These are phyloP conservation scores for Nebria salina DNA, from an alignment of 2,888 invertebrate genomes.

Conservation along the genomic window DNA sequence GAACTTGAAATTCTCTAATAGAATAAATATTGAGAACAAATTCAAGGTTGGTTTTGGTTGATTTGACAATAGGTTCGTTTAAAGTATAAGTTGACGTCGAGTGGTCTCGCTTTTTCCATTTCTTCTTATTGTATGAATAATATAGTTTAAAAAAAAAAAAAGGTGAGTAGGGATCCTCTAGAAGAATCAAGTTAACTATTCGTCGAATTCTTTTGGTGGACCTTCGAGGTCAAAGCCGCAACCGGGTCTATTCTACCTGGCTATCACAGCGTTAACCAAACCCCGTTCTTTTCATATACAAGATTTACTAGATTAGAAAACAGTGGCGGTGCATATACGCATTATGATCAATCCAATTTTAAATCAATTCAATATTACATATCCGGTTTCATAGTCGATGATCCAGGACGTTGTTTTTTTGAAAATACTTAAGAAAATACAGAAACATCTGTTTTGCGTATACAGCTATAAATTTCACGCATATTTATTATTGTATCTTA, in stretches of 20 bases:
- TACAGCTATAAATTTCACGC: background rate
- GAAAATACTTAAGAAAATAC: background rate
- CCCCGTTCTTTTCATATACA: background rate
- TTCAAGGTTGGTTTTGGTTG: background rate
- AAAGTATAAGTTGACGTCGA: background rate
- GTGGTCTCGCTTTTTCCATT: background rate
- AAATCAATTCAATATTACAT: background rate
- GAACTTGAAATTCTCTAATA: too few relatives aligned
- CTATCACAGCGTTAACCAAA: background rate
- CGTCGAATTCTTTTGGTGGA: slow-evolving; percentile 1
- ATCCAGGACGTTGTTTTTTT: background rate
- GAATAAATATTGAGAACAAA: background rate
- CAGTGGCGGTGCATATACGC: background rate
- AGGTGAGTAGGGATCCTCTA: background rate
- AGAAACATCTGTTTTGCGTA: background rate
- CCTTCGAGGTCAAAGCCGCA: background rate
- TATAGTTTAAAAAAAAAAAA: background rate
- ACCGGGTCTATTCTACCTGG: background rate
- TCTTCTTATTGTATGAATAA: background rate
- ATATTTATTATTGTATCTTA: slow-evolving; percentile 1
- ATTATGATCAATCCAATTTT: background rate
- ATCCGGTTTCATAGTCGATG: background rate
- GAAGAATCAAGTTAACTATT: slow-evolving; percentile 1
- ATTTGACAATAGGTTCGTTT: background rate
- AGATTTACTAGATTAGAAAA: background rate